phyloP scores from a whole-genome alignment of 2,888 invertebrate genomes.

The Pemphredon lugubris region DNA sequence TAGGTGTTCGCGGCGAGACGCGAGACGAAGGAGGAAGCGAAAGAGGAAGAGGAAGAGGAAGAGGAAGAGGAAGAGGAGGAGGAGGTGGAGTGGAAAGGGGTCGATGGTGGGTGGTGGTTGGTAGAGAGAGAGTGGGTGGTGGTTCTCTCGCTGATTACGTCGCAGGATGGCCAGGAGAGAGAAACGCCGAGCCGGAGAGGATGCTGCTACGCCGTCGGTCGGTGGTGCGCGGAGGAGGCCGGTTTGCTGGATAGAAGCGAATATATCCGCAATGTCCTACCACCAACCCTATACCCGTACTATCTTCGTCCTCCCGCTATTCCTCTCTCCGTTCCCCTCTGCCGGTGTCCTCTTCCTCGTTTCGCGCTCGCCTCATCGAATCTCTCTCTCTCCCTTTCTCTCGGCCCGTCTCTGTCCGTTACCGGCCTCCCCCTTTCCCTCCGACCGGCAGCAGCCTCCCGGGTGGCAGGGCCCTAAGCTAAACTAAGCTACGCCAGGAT shows the following conservation, averaged over 20 bases:
- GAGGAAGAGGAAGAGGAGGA: constrained; percentile 58
- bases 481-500: constrained; percentile 76
- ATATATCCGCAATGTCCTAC: constrained; percentile 80
- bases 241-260: constrained; percentile 74
- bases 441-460: constrained; percentile 53
- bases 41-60: constrained; percentile 49
- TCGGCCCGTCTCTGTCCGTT: constrained; percentile 37
- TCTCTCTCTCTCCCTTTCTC: constrained; percentile 6
- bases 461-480: constrained; percentile 72
- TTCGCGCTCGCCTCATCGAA: constrained; percentile 12
- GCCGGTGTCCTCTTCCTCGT: constrained; percentile 33
- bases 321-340: constrained; percentile 46
- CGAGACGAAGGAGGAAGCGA: constrained; percentile 57
- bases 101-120: constrained; percentile 60
- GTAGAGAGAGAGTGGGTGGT: constrained; percentile 59
- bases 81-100: constrained; percentile 59
- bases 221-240: constrained; percentile 69
- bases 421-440: constrained; percentile 21
- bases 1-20: constrained; percentile 68
- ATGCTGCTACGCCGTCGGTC: constrained; percentile 80
- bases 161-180: constrained; percentile 79
- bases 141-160: constrained; percentile 81
- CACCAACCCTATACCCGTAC: constrained; percentile 71
- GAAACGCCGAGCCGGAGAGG: constrained; percentile 81
- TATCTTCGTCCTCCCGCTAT: constrained; percentile 51